phyloP scores from a whole-genome alignment of 2,797 vertebrate genomes.

The Neosalanx taihuensis region DNA sequence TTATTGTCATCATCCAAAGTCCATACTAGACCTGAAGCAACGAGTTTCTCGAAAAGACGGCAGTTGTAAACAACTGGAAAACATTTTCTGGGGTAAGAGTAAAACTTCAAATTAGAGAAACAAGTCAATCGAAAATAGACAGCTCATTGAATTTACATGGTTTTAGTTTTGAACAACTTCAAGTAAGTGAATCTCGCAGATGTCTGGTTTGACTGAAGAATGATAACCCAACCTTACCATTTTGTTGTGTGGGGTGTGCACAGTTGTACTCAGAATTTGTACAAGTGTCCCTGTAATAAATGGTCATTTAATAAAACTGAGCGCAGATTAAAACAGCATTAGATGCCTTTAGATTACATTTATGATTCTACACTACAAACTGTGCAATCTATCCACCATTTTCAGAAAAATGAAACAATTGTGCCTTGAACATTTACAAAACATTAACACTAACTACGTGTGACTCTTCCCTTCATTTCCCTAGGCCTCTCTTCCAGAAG shows the following conservation, averaged over 20 bases:
- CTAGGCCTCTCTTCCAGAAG: constrained; percentile 26
- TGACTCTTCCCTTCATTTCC: background rate
- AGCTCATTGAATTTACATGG: background rate
- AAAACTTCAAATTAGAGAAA: constrained; percentile 1
- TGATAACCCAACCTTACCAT: no score
- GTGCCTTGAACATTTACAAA: background rate
- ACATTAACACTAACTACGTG: background rate
- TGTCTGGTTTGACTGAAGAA: no score
- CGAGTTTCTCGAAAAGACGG: constrained; percentile 41
- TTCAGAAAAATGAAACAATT: no score
- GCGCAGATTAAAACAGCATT: no score
- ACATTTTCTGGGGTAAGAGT: constrained; percentile 41
- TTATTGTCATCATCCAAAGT: constrained; percentile 70
- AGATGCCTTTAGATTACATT: no score
- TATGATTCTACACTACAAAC: no score
- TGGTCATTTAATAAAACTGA: no score
- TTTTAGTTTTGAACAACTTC: background rate
- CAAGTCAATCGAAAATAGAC: background rate
- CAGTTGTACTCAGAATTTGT: no score
- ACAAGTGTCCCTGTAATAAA: no score
- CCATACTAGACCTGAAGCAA: constrained; percentile 58
- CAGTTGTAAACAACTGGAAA: constrained; percentile 32
- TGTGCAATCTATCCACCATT: no score
- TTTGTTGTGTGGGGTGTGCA: no score
- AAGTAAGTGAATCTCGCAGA: background rate